Base-by-base conservation (phyloP, 2,888 invertebrate species). In the Tanytarsus gracilentus region DNA sequence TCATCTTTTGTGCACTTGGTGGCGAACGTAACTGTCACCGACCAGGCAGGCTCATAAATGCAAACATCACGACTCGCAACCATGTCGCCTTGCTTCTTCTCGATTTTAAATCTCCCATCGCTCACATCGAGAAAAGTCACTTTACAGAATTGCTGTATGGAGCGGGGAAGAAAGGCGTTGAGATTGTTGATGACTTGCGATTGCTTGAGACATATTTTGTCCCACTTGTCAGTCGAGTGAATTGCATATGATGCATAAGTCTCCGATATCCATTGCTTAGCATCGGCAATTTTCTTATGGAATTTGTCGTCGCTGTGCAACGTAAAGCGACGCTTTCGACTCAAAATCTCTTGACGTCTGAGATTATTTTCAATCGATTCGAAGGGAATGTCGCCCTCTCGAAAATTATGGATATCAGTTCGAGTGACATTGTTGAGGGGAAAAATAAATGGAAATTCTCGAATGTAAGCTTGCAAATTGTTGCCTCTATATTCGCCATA, bases 241-340 rank as follows among this genome's bases (percentile, higher is more conserved):
- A 90, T 88, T n/a, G 88, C 84, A 70, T 87, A 90, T 30, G 89
- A 89, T 5, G 89, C 89, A 65, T 88, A 84, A 0, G 90, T 90
- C 72, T 90, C 90, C 14, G 88, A 85, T 68, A 87, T 84, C 88
- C 89, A 89, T 69, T 87, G 86, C 68, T 84, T 86, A 11, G 89
- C 88, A 67, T 87, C 86, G 8, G 84, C 78, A 63, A 87, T 80
- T 70, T 83, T 80, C 11, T 80, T 76, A 69, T 84, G 83, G 66
- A 83, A 76, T 40, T 79, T 77, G 71, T 81, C 78, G 69, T 81
- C 79, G 29, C 76, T 75, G 64, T 75, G 67, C 66, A 70, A 67
- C 64, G 73, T 72, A 68, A 76, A 75, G 68, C 81, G 70, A 64
- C 80, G 76, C 63, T 74, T 77, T 16, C 81, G 76, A 67, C 74